Evolutionary conservation across 2,888 invertebrate genomes (phyloP), one percentile per base, ranked within the genome.

Genomic region (Callyntrura sp.): DNA sequence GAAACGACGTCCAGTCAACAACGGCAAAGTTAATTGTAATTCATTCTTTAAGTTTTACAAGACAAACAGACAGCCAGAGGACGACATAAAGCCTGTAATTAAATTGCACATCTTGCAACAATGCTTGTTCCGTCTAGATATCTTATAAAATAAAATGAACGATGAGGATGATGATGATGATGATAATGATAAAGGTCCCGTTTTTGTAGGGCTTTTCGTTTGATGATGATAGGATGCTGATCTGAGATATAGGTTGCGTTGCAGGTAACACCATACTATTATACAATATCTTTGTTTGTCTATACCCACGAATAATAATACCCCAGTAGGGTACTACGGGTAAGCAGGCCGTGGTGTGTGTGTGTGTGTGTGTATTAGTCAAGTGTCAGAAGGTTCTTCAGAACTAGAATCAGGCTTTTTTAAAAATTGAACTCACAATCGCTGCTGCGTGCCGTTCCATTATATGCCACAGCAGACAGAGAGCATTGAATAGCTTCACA

Each of bases 301-400:
- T 70, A 17, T 25, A 70, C 17, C 1, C 43, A 76, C 35, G 35
- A 4, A 35, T 6, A 35, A 35, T 35, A 35, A 35, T 35, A 35
- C 2, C 14, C 25, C n/a, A 51, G 76, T 25, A 76, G 76, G 35
- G 35, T 35, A 35, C 35, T 76, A n/a, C 48, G 73, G 73, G 73
- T 76, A 51, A 12, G 43, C 43, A 70, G 70, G 70, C 70, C 12
- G 35, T 76, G 25, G 45, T 48, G n/a, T n/a, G n/a, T 28, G 4
- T 12, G 14, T 35, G 51, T 20, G 43, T 14, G 65, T 25, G 65
- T 28, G 51, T 23, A 12, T 4, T 76, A 68, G n/a, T 68, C 9
- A 76, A 76, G 76, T 76, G 76, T 76, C 76, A 76, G 76, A 76
- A 76, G 51, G 76, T 76, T 76, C 35, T 35, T 2, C 76, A 76